phyloP scores from a whole-genome alignment of 2,888 invertebrate genomes.

The Leucophora obtusa region DNA sequence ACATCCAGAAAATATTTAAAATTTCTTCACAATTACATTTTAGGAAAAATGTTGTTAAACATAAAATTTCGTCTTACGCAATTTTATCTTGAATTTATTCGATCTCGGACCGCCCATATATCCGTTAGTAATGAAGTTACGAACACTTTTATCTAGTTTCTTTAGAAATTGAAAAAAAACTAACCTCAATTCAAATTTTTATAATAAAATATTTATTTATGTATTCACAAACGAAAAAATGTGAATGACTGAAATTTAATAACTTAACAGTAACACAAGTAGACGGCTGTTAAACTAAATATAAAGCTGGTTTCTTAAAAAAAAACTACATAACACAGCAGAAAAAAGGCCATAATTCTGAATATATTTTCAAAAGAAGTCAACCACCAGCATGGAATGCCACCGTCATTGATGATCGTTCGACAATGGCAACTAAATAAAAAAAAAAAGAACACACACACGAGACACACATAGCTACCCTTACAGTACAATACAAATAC shows the following conservation, averaged over 20 bases:
- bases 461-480: not conserved
- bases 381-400: slow-evolving; percentile 77
- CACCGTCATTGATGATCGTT: slow-evolving; percentile 67
- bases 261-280: slow-evolving; percentile 54
- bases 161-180: not conserved
- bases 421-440: slow-evolving; percentile 53
- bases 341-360: slow-evolving; percentile 15
- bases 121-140: too few species aligned
- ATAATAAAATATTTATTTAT: not conserved
- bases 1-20: too few species aligned
- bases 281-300: slow-evolving; percentile 43
- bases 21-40: too few species aligned
- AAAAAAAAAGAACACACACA: too few species aligned
- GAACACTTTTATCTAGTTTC: too few species aligned
- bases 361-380: slow-evolving; percentile 67
- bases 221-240: slow-evolving; percentile 13
- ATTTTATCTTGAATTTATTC: too few species aligned
- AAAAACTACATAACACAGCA: slow-evolving; percentile 38
- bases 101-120: too few species aligned
- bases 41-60: too few species aligned
- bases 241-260: slow-evolving; percentile 59
- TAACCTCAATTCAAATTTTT: not conserved
- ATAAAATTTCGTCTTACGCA: too few species aligned
- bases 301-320: slow-evolving; percentile 10
- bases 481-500: not conserved